These are phyloP conservation scores for Temnopleurus reevesii DNA, from an alignment of 53 echinoderm and acorn worm species.

Conservation along the genomic window DNA sequence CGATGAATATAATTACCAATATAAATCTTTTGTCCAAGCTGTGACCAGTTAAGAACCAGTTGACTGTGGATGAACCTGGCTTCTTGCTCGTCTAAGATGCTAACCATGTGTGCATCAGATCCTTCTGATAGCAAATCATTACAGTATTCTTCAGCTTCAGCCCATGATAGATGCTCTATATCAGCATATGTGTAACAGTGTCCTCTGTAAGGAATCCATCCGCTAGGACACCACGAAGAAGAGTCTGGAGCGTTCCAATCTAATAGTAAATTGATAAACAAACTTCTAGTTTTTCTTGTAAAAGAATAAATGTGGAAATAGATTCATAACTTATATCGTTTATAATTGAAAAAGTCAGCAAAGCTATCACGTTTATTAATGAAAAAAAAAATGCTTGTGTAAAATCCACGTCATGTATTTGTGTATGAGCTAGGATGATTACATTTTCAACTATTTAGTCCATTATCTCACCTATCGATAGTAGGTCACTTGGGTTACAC, in stretches of 20 bases:
- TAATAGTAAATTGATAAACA: too few species aligned
- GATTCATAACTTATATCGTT: too few species aligned
- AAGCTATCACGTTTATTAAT: too few species aligned
- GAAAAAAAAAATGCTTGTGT: too few species aligned
- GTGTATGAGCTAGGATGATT: too few species aligned
- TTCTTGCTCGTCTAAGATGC: conserved; percentile 63
- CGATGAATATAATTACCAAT: conserved; percentile 78
- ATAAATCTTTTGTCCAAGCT: conserved; percentile 42
- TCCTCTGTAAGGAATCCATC: conserved; percentile 6
- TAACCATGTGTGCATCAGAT: conserved; percentile 56
- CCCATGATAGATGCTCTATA: neutral
- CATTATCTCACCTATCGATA: too few species aligned
- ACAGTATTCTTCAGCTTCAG: neutral
- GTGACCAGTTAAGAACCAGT: conserved; percentile 60
- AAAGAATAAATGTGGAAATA: too few species aligned
- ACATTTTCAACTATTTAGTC: too few species aligned
- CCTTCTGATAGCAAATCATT: neutral
- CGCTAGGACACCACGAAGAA: neutral
- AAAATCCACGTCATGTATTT: too few species aligned
- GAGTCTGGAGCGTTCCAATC: neutral
- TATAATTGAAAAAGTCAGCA: too few species aligned
- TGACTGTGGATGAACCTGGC: conserved; percentile 61
- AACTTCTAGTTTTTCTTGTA: too few species aligned
- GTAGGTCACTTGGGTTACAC: too few species aligned
- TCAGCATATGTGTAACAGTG: neutral